phyloP scores from a whole-genome alignment of 2,888 invertebrate genomes.

The Drosophila suboccidentalis region DNA sequence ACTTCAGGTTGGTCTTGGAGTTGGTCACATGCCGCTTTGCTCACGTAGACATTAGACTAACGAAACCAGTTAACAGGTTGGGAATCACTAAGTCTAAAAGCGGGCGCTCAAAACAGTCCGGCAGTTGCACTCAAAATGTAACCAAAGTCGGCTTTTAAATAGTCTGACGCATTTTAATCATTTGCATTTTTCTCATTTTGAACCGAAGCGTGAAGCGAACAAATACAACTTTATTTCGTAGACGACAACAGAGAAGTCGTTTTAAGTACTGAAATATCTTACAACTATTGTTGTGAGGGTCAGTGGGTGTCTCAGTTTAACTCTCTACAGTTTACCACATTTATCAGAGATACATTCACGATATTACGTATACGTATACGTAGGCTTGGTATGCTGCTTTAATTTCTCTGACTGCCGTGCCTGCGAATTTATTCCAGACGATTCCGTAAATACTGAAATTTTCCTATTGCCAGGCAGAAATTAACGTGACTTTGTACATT shows the following conservation, averaged over 20 bases:
- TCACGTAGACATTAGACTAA: conserved; percentile 69
- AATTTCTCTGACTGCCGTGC: conserved; percentile 15
- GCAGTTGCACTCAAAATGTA: conserved; percentile 9
- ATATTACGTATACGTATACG: conserved; percentile 10
- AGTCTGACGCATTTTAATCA: conserved; percentile 27
- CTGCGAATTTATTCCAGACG: conserved; percentile 2
- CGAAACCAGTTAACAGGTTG: conserved; percentile 58
- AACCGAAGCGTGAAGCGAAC: conserved; percentile 20
- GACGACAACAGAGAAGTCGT: neutral
- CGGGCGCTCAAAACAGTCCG: conserved; percentile 1
- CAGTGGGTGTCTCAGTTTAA: conserved; percentile 19
- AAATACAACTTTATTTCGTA: conserved; percentile 15
- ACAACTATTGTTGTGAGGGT: conserved; percentile 5
- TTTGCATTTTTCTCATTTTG: conserved; percentile 43
- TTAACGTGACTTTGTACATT: neutral
- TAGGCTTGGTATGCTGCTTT: conserved; percentile 11
- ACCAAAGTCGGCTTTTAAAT: conserved; percentile 12
- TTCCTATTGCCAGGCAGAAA: neutral
- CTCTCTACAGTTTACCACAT: neutral
- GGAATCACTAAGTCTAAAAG: conserved; percentile 1
- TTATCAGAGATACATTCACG: neutral
- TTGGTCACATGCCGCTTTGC: conserved; percentile 38
- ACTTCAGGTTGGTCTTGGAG: conserved; percentile 5
- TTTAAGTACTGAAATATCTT: neutral
- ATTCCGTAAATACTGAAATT: neutral